Conservation (phyloP, 2,113 vertebrate genomes). For the Ophiodon elongatus region DNA sequence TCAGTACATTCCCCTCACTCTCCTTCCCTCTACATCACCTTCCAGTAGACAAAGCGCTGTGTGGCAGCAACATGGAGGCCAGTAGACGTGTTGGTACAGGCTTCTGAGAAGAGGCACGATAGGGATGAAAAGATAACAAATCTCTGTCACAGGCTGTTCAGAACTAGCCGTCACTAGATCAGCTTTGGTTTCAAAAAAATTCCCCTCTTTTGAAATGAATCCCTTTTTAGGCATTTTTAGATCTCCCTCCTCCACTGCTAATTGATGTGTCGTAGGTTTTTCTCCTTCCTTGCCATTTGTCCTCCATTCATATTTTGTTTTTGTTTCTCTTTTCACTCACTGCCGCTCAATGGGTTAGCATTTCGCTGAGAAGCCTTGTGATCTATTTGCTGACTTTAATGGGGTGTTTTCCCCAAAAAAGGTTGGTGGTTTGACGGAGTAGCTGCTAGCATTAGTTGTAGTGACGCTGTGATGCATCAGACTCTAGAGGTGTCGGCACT, state of each 20-base stretch:
- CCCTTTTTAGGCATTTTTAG: not conserved
- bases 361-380: slow-evolving; percentile 90
- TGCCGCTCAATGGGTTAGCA: slow-evolving; percentile 84
- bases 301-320: slow-evolving; percentile 55
- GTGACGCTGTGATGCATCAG: slow-evolving; percentile 19
- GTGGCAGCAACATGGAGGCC: slow-evolving; percentile 13
- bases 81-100: not conserved
- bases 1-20: not conserved
- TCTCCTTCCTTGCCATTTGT: slow-evolving; percentile 51
- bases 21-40: not conserved
- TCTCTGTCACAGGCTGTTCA: slow-evolving; percentile 8
- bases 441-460: slow-evolving; percentile 38
- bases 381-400: slow-evolving; percentile 94
- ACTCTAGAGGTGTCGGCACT: slow-evolving; percentile 12
- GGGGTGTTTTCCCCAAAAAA: slow-evolving; percentile 95
- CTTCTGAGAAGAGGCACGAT: slow-evolving; percentile 20
- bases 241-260: not conserved
- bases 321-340: slow-evolving; percentile 64
- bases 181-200: slow-evolving; percentile 25
- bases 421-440: slow-evolving; percentile 84
- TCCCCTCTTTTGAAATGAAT: slow-evolving; percentile 19
- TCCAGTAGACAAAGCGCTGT: not conserved
- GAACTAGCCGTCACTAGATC: slow-evolving; percentile 25
- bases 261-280: slow-evolving; percentile 28
- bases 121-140: not conserved